phyloP scores from a whole-genome alignment of 1,140 invertebrate species.

The Drosophila setifemur region DNA sequence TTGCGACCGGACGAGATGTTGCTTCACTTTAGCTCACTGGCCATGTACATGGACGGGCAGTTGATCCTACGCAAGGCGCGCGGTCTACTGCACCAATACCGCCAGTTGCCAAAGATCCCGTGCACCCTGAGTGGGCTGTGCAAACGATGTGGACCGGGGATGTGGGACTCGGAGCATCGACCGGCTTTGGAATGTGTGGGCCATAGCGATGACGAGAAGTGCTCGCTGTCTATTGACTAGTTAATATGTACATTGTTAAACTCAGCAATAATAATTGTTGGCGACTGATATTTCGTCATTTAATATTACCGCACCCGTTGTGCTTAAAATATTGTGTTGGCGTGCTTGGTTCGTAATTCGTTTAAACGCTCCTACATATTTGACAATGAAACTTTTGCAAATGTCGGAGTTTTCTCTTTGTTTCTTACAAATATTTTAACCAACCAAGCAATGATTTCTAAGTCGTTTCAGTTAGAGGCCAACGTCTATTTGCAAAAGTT shows the following conservation, averaged over 20 bases:
- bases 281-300: conserved; percentile 43
- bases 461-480: background rate
- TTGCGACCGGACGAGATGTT: conserved; percentile 96
- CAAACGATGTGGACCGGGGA: conserved; percentile 93
- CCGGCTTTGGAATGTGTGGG: conserved; percentile 89
- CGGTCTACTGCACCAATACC: conserved; percentile 94
- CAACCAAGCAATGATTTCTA: conserved; percentile 13
- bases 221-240: conserved; percentile 82
- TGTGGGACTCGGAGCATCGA: conserved; percentile 95
- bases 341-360: conserved; percentile 19
- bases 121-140: conserved; percentile 94
- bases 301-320: conserved; percentile 13
- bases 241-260: conserved; percentile 39
- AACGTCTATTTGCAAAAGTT: background rate
- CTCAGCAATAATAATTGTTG: conserved; percentile 40
- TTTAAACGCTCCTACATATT: conserved; percentile 13
- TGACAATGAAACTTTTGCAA: background rate
- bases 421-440: conserved; percentile 4
- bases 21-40: conserved; percentile 95
- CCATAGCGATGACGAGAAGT: conserved; percentile 82
- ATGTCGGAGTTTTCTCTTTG: background rate
- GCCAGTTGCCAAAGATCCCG: conserved; percentile 91
- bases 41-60: conserved; percentile 97
- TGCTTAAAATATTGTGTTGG: background rate
- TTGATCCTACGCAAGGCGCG: conserved; percentile 95